A percentile compares a stretch with the other conserved stretches of the same genome.
Conservation (phyloP, 2,888 invertebrate species). For the Tribolium freemani region DNA sequence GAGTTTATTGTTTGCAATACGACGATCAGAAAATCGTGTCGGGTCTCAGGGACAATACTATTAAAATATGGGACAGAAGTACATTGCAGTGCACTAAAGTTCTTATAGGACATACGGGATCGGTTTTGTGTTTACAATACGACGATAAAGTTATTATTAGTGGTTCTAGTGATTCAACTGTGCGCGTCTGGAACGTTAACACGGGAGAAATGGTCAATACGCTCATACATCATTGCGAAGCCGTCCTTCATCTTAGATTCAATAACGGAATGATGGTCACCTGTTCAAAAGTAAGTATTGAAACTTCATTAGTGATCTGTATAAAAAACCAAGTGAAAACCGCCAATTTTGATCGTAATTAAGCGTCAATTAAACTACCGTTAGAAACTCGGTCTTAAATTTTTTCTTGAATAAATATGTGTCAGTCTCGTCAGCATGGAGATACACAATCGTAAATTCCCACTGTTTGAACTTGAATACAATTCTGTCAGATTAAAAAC, state of each 20-base stretch:
- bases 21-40: constrained; percentile 99
- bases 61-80: constrained; percentile 98
- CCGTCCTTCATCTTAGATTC: constrained; percentile 97
- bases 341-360: too few species aligned
- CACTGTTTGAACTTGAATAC: background rate
- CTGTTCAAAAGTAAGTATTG: constrained; percentile 88
- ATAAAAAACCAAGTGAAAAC: background rate
- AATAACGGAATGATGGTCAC: constrained; percentile 99
- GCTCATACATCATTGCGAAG: constrained; percentile 99
- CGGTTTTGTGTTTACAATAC: constrained; percentile 98
- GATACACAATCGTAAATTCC: background rate
- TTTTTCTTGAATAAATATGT: background rate
- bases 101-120: constrained; percentile 98
- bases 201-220: constrained; percentile 98
- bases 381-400: background rate
- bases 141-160: constrained; percentile 99
- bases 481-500: background rate
- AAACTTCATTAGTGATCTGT: too few species aligned
- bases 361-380: background rate
- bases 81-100: constrained; percentile 89
- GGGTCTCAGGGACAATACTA: constrained; percentile 98
- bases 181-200: constrained; percentile 97
- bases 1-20: constrained; percentile 99
- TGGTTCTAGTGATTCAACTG: constrained; percentile 98
- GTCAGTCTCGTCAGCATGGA: background rate